Base-by-base conservation (phyloP, 2,888 invertebrate species). In the Perithous albicinctus region DNA sequence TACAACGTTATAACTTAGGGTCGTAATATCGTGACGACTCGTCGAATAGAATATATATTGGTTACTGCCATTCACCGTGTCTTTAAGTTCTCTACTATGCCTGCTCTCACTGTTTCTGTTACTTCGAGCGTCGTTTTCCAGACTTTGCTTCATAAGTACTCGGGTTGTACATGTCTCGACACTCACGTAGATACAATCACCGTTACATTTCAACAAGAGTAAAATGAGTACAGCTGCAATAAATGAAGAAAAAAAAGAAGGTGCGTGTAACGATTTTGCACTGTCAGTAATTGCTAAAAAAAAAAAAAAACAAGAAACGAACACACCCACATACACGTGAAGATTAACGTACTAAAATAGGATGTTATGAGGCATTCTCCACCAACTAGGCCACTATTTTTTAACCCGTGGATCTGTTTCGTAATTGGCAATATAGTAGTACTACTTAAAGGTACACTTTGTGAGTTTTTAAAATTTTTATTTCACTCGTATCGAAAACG, bases 21-120 rank as follows among this genome's bases (percentile, higher is more conserved):
- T 79, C 67, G 69, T 87, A 86, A 87, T 78, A 82, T 85, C 82
- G 83, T 69, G 78, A 81, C 80, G 80, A 75, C 74, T 87, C 82
- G 81, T 82, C 83, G 74, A 85, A 83, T 82, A 73, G 85, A 84
- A 83, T 85, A 74, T 85, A 74, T 54, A 85, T 85, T 79, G 80
- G 66, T 86, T 85, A 80, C 77, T 48, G 56, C 70, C 75, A 72
- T 73, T 76, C 59, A 54, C 10, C 32, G 15, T n/a, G 18, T 54
- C 18, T 20, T 18, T 18, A 18, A 8, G 29, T 23, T 7, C 54
- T 35, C 38, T 10, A 18, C 18, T 48, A n/a, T n/a, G 18, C 54
- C n/a, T n/a, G 51, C 29, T 20, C 51, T n/a, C n/a, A n/a, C 8
- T 26, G 74, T 38, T 29, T 29, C 41, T 10, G 63, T 51, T 38